These are phyloP conservation scores for Carapus acus DNA, from an alignment of 2,797 vertebrate species.

Conservation along the genomic window DNA sequence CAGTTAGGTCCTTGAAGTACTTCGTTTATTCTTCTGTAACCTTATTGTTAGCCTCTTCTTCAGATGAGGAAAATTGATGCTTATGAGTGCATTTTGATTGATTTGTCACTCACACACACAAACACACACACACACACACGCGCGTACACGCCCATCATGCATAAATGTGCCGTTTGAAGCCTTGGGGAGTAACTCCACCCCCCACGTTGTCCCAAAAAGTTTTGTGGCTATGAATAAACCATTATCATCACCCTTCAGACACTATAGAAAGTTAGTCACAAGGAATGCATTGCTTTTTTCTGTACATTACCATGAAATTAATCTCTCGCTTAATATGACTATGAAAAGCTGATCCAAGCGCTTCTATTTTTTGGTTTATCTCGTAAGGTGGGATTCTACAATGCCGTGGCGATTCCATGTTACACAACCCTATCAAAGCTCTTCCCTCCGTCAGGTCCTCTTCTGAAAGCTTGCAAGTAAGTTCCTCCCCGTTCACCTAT, in stretches of 20 bases:
- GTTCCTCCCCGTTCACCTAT: no score
- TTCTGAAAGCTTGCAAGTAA: conserved; percentile 91
- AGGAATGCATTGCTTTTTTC: background rate
- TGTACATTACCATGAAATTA: background rate
- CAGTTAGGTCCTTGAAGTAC: no score
- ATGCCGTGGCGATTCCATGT: conserved; percentile 93
- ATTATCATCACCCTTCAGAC: conserved; percentile 3
- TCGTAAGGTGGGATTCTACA: conserved; percentile 92
- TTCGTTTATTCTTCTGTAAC: no score
- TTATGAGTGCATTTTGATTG: no score
- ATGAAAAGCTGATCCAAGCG: background rate
- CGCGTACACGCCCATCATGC: no score
- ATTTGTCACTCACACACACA: no score
- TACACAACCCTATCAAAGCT: conserved; percentile 88
- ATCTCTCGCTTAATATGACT: background rate
- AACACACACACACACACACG: no score
- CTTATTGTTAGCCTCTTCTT: no score
- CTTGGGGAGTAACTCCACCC: background rate
- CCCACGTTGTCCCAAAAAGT: background rate
- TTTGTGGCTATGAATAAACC: conserved; percentile 3
- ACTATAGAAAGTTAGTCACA: background rate
- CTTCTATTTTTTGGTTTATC: conserved; percentile 15
- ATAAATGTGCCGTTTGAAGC: background rate
- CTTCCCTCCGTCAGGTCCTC: conserved; percentile 84
- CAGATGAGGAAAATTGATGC: no score